These are phyloP conservation scores for Autographa gamma DNA, from an alignment of 2,888 invertebrate genomes.

Conservation along the genomic window DNA sequence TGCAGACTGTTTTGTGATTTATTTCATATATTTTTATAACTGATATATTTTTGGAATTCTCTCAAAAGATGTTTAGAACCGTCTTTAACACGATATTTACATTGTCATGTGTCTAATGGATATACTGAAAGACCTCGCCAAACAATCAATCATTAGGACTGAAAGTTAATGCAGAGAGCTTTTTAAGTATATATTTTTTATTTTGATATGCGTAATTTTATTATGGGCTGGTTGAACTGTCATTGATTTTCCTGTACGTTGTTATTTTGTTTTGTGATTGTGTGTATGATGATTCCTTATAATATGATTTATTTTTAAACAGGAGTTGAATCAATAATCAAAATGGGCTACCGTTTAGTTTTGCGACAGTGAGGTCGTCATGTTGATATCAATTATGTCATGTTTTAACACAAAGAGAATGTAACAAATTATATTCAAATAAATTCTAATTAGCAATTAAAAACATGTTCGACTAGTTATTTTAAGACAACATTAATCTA, in stretches of 20 bases:
- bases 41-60: not conserved
- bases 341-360: not conserved
- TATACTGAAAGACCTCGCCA: too few species aligned
- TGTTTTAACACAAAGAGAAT: slow-evolving; percentile 2
- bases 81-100: too few species aligned
- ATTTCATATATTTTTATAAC: not conserved
- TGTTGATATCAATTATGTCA: slow-evolving; percentile 4
- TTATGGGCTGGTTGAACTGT: too few species aligned
- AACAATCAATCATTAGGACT: too few species aligned
- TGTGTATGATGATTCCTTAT: too few species aligned
- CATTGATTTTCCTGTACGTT: too few species aligned
- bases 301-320: not conserved
- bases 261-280: too few species aligned
- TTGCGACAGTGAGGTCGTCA: not conserved
- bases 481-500: not conserved
- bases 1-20: not conserved
- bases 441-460: slow-evolving; percentile 8
- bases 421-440: slow-evolving; percentile 6
- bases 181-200: too few species aligned
- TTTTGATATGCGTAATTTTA: too few species aligned
- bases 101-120: too few species aligned
- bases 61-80: too few species aligned
- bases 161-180: too few species aligned
- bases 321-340: not conserved
- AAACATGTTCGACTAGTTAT: not conserved